Conservation (phyloP, 1,140 invertebrate species). For the Ladona fulva region DNA sequence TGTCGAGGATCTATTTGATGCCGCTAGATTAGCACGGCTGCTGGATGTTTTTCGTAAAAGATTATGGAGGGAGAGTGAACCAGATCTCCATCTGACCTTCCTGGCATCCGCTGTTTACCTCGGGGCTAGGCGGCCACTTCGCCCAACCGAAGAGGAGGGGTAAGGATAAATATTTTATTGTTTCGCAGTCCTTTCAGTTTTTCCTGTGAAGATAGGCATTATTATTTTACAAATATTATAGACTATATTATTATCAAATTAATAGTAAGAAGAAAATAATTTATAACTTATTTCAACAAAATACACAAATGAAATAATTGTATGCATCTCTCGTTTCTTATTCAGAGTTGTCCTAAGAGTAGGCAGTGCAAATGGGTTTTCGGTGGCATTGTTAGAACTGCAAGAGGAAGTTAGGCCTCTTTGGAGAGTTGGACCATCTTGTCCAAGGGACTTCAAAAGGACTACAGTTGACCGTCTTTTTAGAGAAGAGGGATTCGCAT, state of each 20-base stretch:
- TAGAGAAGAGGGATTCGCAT: conserved; percentile 59
- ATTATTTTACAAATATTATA: no score
- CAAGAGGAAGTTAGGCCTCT: conserved; percentile 74
- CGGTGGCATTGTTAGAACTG: conserved; percentile 57
- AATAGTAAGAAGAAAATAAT: no score
- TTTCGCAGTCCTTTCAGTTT: background rate
- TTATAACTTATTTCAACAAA: no score
- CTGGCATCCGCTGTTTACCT: conserved; percentile 72
- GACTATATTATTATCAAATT: no score
- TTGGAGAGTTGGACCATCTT: conserved; percentile 55
- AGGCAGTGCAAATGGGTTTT: conserved; percentile 66
- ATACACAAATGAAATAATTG: no score
- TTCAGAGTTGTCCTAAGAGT: conserved; percentile 69
- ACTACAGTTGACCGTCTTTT: conserved; percentile 78
- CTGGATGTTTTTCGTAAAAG: conserved; percentile 61
- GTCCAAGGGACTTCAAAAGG: conserved; percentile 71
- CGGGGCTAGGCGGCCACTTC: conserved; percentile 68
- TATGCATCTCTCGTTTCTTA: conserved; percentile 23
- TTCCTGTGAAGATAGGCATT: no score
- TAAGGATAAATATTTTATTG: conserved; percentile 35
- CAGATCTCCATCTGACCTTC: conserved; percentile 70
- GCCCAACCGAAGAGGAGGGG: conserved; percentile 79
- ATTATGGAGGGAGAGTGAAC: conserved; percentile 43
- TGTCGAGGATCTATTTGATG: conserved; percentile 68
- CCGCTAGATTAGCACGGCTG: conserved; percentile 52